phyloP scores from a whole-genome alignment of 2,113 vertebrate species.

The Oreochromis tanganicae region DNA sequence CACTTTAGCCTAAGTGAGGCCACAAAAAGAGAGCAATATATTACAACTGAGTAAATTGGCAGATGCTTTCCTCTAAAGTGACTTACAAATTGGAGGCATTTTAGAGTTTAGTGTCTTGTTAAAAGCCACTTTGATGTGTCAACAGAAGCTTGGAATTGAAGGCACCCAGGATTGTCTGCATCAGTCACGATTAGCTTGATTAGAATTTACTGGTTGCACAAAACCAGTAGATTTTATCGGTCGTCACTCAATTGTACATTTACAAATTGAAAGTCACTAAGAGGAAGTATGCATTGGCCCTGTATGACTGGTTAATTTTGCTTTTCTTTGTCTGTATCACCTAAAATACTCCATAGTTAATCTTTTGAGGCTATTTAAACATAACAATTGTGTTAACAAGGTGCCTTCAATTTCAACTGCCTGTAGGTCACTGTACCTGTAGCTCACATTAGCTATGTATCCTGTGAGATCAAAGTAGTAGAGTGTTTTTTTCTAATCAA shows the following conservation, averaged over 20 bases:
- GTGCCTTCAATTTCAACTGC: not conserved
- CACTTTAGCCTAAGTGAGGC: not conserved
- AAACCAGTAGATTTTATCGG: not conserved
- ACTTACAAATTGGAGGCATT: not conserved
- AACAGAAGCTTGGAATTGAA: not conserved
- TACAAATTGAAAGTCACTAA: not conserved
- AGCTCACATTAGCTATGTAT: not conserved
- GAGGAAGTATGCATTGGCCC: not conserved
- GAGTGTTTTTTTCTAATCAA: conserved; percentile 35
- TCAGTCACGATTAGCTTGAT: not conserved
- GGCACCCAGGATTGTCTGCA: not conserved
- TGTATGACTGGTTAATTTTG: not conserved
- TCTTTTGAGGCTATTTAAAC: not conserved
- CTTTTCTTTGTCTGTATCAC: not conserved
- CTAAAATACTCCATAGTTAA: not conserved
- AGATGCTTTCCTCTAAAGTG: not conserved
- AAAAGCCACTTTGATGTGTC: not conserved
- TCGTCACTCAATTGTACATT: not conserved
- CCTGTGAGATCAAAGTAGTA: conserved; percentile 8
- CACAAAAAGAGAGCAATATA: not conserved
- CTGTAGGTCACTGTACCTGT: conserved; percentile 7
- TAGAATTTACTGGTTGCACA: not conserved
- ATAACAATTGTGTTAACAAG: not conserved
- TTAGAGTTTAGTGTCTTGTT: not conserved
- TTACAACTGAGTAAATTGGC: not conserved